Percentiles rank a stretch among this genome's conserved stretches.
These are phyloP conservation scores for Drosophila aff. DNA, from an alignment of 1,140 invertebrate species.

Conservation along the genomic window DNA sequence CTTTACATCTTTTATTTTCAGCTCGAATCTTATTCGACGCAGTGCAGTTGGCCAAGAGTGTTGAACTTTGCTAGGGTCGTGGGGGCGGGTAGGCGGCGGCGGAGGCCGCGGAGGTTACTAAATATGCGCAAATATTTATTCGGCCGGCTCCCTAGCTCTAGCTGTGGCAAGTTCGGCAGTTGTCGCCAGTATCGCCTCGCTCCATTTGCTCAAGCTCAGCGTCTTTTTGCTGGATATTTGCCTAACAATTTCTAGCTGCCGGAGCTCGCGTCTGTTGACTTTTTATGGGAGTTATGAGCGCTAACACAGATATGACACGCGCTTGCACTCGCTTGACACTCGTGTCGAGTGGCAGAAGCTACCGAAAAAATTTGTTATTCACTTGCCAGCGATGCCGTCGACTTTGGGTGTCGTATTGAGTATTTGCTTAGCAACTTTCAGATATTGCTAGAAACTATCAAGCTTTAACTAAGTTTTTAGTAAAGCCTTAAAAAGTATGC, in stretches of 20 bases:
- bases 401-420: constrained; percentile 11
- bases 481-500: not conserved
- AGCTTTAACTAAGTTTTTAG: not conserved
- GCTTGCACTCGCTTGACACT: constrained; percentile 48
- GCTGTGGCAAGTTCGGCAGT: constrained; percentile 66
- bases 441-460: not conserved
- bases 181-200: constrained; percentile 65
- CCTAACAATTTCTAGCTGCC: constrained; percentile 64
- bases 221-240: constrained; percentile 63
- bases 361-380: constrained; percentile 26
- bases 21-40: constrained; percentile 68
- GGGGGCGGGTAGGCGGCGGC: not conserved
- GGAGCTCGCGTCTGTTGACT: constrained; percentile 64
- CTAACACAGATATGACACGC: constrained; percentile 59
- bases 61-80: constrained; percentile 67
- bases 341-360: constrained; percentile 34
- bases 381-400: constrained; percentile 6
- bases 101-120: constrained; percentile 40
- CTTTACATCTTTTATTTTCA: constrained; percentile 35
- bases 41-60: constrained; percentile 72
- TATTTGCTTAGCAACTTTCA: not conserved
- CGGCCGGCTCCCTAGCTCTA: constrained; percentile 36
- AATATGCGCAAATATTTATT: constrained; percentile 83
- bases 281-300: constrained; percentile 51
- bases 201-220: constrained; percentile 41